These are phyloP conservation scores for Eulithis testata DNA, from an alignment of 2,888 invertebrate genomes.

Conservation along the genomic window DNA sequence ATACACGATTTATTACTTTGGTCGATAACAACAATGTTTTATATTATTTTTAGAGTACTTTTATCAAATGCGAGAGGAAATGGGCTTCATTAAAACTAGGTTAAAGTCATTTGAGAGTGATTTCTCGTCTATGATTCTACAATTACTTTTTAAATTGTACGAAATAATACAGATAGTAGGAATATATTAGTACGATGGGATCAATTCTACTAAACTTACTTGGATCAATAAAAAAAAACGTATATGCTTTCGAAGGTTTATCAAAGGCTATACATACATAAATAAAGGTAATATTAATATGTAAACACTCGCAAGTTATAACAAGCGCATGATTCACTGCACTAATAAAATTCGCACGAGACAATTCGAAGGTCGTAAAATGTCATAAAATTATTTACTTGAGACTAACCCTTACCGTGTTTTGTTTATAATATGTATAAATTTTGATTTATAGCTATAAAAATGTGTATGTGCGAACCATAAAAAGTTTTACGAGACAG, in stretches of 20 bases:
- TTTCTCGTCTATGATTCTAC: neutral
- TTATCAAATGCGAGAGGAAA: conserved; percentile 48
- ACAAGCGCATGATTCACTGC: conserved; percentile 58
- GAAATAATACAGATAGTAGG: no score
- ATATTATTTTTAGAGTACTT: conserved; percentile 51
- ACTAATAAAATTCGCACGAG: conserved; percentile 69
- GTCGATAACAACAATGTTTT: conserved; percentile 62
- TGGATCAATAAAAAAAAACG: no score
- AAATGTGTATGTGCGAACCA: conserved; percentile 76
- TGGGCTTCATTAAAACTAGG: neutral
- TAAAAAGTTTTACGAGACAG: conserved; percentile 78
- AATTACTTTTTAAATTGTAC: no score
- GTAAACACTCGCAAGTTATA: conserved; percentile 2
- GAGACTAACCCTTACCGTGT: conserved; percentile 65
- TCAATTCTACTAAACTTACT: no score
- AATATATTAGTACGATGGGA: no score
- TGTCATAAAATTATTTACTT: conserved; percentile 76
- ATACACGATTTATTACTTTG: conserved; percentile 49
- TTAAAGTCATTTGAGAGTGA: neutral
- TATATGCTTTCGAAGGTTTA: neutral
- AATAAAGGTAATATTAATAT: neutral
- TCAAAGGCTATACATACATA: no score
- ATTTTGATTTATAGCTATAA: conserved; percentile 78
- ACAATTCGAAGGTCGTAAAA: conserved; percentile 71
- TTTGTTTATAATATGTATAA: conserved; percentile 73